A percentile compares a stretch with the other conserved stretches of the same genome.
phyloP scores from a whole-genome alignment of 2,113 vertebrate genomes.

The Isurus oxyrinchus region DNA sequence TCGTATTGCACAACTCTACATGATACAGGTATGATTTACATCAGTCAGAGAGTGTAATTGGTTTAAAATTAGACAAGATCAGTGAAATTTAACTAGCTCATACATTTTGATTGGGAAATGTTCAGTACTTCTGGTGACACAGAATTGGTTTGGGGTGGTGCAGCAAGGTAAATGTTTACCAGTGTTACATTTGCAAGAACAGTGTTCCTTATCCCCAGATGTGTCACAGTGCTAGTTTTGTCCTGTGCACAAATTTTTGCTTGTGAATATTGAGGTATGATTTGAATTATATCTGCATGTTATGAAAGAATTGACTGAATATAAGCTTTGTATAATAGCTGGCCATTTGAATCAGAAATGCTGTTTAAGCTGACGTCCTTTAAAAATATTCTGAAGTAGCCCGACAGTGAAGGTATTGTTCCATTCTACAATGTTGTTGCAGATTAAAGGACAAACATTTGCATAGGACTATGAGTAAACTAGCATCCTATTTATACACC shows the following conservation, averaged over 20 bases:
- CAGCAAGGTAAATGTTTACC: not conserved
- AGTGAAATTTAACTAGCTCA: not conserved
- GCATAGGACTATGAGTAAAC: not conserved
- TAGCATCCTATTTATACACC: not conserved
- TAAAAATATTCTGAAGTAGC: not conserved
- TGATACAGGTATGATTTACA: slow-evolving; percentile 77
- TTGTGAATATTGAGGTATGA: not conserved
- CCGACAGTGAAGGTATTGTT: not conserved
- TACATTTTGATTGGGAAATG: not conserved
- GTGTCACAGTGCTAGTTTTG: not conserved
- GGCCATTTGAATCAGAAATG: not conserved
- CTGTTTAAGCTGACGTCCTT: not conserved
- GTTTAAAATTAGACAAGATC: not conserved
- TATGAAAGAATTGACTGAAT: not conserved
- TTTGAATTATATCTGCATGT: not conserved
- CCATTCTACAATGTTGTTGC: not conserved
- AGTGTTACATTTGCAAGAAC: not conserved
- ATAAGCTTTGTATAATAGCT: not conserved
- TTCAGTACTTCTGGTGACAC: not conserved
- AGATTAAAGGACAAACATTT: not conserved
- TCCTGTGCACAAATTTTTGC: not conserved
- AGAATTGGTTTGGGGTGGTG: not conserved
- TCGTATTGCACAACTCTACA: slow-evolving; percentile 95
- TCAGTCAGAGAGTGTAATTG: not conserved
- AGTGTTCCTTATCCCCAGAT: not conserved